Percentiles rank a stretch among this genome's conserved stretches.
Conservation (phyloP, 2,113 vertebrate genomes). For the Centrocercus urophasianus region DNA sequence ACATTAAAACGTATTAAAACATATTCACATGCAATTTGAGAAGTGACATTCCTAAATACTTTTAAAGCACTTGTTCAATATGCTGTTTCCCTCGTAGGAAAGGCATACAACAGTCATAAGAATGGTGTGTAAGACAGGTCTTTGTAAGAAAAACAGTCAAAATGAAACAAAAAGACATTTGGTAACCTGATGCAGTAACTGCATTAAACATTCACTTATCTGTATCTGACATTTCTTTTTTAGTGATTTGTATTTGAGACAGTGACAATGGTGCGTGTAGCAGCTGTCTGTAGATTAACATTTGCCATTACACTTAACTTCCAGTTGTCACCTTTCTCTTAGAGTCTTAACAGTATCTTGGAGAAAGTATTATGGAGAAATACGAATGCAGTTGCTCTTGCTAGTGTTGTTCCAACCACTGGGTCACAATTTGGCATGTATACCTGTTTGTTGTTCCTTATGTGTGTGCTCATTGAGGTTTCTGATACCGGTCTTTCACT, state of each 20-base stretch:
- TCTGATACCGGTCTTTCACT: not conserved
- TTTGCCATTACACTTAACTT: not conserved
- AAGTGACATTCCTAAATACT: not conserved
- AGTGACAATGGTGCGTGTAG: not conserved
- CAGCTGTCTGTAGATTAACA: not conserved
- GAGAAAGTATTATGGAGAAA: not conserved
- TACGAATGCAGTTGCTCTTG: not conserved
- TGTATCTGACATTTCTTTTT: not conserved
- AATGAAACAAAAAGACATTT: not conserved
- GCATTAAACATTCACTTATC: not conserved
- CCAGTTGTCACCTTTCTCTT: not conserved
- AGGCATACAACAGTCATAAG: fast-evolving
- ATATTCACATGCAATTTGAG: not conserved
- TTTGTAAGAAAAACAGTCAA: not conserved
- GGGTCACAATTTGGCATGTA: not conserved
- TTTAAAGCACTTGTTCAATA: not conserved
- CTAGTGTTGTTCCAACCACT: not conserved
- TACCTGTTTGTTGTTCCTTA: not conserved
- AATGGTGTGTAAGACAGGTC: not conserved
- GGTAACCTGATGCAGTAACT: not conserved
- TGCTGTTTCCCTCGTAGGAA: not conserved
- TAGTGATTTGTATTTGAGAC: not conserved
- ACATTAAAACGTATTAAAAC: not conserved
- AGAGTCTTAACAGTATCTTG: not conserved
- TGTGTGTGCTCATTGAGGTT: not conserved